These are phyloP conservation scores for Lophochroa leadbeateri DNA, from an alignment of 2,113 vertebrate genomes.

Conservation along the genomic window DNA sequence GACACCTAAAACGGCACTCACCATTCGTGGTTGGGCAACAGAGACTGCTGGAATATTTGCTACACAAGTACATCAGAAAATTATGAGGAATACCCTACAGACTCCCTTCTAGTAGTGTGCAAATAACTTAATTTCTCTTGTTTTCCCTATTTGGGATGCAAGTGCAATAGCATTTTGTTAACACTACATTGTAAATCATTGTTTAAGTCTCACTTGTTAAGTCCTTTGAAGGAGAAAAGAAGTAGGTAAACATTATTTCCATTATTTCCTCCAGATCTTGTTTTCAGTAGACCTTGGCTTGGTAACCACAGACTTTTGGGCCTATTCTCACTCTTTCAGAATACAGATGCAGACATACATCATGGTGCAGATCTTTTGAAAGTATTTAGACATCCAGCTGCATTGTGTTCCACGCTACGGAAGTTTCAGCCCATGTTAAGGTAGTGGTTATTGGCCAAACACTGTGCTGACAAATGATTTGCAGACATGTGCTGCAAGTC, in stretches of 20 bases:
- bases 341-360: neutral
- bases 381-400: neutral
- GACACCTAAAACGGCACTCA: neutral
- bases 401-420: neutral
- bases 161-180: neutral
- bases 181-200: neutral
- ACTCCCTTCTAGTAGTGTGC: neutral
- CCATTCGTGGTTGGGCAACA: neutral
- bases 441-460: neutral
- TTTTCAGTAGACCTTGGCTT: neutral
- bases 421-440: neutral
- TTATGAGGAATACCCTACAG: neutral
- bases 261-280: neutral
- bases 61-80: neutral
- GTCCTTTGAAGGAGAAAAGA: neutral
- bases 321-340: neutral
- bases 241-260: neutral
- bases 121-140: neutral
- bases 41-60: neutral
- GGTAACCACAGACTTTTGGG: neutral
- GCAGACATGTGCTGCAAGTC: neutral
- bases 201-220: neutral
- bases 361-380: neutral
- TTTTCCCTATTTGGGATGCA: neutral
- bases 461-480: conserved; percentile 14